These are phyloP conservation scores for Bimastos eiseni DNA, from an alignment of 2,888 invertebrate genomes.

Conservation along the genomic window DNA sequence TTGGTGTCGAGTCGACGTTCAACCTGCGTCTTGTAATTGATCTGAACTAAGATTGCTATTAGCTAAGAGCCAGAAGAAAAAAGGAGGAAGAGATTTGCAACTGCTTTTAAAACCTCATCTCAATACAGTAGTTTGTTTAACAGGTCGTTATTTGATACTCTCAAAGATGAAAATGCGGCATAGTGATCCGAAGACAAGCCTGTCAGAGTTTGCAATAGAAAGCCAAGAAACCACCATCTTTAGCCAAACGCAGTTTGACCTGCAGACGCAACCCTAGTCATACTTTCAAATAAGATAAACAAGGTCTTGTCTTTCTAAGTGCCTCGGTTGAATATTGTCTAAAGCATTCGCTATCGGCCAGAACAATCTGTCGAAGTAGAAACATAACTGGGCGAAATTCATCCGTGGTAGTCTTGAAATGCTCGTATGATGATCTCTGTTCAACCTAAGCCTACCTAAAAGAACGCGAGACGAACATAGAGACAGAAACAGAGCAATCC, in stretches of 20 bases:
- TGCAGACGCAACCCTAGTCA: background rate
- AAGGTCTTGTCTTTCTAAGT: background rate
- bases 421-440: background rate
- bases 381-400: background rate
- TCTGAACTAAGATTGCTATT: background rate
- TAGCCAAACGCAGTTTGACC: background rate
- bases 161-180: background rate
- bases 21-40: background rate
- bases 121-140: background rate
- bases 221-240: background rate
- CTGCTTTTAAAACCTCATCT: background rate
- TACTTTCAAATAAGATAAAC: background rate
- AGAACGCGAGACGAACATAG: background rate
- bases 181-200: background rate
- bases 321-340: background rate
- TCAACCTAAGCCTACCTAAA: background rate
- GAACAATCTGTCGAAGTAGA: background rate
- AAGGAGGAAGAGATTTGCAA: background rate
- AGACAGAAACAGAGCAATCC: background rate
- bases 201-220: background rate
- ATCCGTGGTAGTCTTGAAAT: background rate
- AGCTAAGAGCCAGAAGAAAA: background rate
- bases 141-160: background rate
- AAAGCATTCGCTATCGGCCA: background rate
- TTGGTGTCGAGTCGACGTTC: background rate